A percentile compares a stretch with the other conserved stretches of the same genome.
Conservation (phyloP, 2,113 vertebrate genomes). For the Phaetusa simplex region DNA sequence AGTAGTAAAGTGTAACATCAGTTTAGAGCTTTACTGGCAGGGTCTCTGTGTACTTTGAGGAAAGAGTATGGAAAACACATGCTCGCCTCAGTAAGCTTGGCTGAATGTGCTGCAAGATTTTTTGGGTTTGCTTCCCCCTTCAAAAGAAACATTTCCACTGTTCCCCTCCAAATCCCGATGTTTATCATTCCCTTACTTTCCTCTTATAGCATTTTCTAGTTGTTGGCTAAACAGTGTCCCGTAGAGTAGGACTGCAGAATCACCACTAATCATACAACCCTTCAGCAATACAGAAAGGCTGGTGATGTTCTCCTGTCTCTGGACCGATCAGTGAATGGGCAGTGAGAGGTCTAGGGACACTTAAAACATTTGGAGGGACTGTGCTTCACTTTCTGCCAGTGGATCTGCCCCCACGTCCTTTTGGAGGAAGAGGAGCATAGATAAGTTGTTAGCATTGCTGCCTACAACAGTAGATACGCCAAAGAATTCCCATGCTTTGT, state of each 20-base stretch:
- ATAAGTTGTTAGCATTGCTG: background rate
- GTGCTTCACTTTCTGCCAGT: background rate
- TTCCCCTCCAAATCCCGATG: background rate
- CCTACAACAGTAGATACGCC: background rate
- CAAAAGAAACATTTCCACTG: background rate
- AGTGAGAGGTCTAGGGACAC: background rate
- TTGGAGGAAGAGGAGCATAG: background rate
- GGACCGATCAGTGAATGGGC: accelerated
- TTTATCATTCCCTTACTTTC: background rate
- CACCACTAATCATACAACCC: background rate
- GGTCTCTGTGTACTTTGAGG: background rate
- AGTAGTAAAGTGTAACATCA: background rate
- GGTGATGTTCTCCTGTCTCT: background rate
- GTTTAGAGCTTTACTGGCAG: background rate
- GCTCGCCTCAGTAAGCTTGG: background rate
- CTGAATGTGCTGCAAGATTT: background rate
- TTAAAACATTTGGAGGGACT: background rate
- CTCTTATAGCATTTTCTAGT: background rate
- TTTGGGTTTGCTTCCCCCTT: background rate
- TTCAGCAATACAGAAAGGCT: background rate
- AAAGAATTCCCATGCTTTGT: background rate
- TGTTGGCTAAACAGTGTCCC: background rate
- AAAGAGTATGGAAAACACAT: background rate
- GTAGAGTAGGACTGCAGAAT: background rate
- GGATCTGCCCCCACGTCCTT: background rate